A percentile compares a stretch with the other conserved stretches of the same genome.
phyloP scores from a whole-genome alignment of 2,797 vertebrate genomes.

The Acipenser transmontanus region DNA sequence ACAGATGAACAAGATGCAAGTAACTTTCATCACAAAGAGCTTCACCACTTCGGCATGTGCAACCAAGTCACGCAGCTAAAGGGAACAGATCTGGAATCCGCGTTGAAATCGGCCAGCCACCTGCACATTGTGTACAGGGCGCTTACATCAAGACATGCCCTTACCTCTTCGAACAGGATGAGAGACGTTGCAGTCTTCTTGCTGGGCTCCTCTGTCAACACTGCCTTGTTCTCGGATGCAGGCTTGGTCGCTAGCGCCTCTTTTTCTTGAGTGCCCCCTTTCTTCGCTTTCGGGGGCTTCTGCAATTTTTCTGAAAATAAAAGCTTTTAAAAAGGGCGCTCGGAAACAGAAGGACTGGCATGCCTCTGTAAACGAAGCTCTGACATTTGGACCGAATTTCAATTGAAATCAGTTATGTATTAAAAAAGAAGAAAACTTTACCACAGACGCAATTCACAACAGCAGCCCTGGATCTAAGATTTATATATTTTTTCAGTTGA shows the following conservation, averaged over 20 bases:
- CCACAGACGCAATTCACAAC: too few relatives aligned
- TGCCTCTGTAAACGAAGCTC: too few relatives aligned
- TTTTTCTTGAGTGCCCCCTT: background rate
- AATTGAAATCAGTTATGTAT: too few relatives aligned
- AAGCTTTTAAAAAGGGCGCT: too few relatives aligned
- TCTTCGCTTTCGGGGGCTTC: slow-evolving; percentile 33
- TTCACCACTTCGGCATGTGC: slow-evolving; percentile 24
- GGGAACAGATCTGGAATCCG: too few relatives aligned
- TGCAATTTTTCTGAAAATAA: slow-evolving; percentile 4
- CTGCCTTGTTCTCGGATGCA: background rate
- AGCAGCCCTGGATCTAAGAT: too few relatives aligned
- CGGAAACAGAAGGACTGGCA: too few relatives aligned
- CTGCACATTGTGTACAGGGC: background rate
- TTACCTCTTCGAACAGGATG: slow-evolving; percentile 94
- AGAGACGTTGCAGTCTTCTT: slow-evolving; percentile 87
- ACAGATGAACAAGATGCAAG: too few relatives aligned
- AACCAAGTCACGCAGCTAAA: too few relatives aligned
- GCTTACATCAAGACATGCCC: background rate
- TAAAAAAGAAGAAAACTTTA: too few relatives aligned
- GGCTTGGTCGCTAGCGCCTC: background rate
- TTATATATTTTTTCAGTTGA: too few relatives aligned
- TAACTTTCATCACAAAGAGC: slow-evolving; percentile 20
- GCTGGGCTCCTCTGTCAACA: slow-evolving; percentile 58
- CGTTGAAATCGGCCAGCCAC: background rate
- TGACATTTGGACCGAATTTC: too few relatives aligned